Evolutionary conservation across 2,113 vertebrate genomes (phyloP).

Genomic region (Bothrops jararaca): DNA sequence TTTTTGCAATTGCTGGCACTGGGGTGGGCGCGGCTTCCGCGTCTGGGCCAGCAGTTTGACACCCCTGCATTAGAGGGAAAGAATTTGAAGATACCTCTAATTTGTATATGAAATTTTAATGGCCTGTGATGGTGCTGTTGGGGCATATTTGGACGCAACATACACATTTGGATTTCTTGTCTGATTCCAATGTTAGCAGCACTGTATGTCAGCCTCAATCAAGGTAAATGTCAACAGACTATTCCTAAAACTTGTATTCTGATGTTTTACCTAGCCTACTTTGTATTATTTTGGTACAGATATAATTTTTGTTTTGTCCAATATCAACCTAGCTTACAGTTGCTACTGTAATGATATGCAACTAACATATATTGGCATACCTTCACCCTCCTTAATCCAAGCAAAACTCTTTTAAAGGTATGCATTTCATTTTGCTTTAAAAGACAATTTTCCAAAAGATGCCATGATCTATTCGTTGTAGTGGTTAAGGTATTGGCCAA

Average conservation of each 20-base stretch:
- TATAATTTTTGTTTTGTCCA: not conserved
- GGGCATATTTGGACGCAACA: not conserved
- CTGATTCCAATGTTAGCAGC: not conserved
- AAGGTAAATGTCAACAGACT: not conserved
- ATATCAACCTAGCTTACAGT: not conserved
- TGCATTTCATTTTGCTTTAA: not conserved
- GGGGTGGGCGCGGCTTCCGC: too few species aligned
- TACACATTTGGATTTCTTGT: not conserved
- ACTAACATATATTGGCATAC: not conserved
- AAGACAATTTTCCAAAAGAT: not conserved
- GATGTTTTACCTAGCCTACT: not conserved
- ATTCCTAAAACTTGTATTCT: not conserved
- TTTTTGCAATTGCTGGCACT: too few species aligned
- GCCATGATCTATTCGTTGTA: not conserved
- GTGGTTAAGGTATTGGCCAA: not conserved
- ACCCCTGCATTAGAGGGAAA: not conserved
- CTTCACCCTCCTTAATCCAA: not conserved
- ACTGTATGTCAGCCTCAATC: not conserved
- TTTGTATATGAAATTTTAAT: not conserved
- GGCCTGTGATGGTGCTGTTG: not conserved
- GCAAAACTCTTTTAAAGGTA: not conserved
- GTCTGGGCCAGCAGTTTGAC: too few species aligned
- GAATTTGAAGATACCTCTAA: not conserved
- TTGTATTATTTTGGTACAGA: not conserved
- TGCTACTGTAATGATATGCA: not conserved